Evolutionary conservation across 2,888 invertebrate genomes (phyloP), one percentile per base, ranked within the genome.

Genomic region (Pseudococcus viburni): DNA sequence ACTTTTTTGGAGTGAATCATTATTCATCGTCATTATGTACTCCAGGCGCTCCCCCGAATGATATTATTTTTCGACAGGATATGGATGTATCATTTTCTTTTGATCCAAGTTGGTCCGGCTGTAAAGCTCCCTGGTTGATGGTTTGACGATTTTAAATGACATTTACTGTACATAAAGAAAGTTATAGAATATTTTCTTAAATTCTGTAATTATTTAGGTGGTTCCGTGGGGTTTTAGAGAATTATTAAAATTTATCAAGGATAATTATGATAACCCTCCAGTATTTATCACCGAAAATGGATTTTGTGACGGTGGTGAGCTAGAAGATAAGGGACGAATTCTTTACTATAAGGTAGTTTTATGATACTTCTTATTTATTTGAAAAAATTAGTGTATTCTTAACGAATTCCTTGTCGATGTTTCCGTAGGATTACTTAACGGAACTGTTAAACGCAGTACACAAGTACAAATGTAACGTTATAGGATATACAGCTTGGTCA

Each of bases 401-500:
- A 6, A 42, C 42, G 42, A 42, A 84, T 84, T 84, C 33, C 42
- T 39, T 42, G 42, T 26, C 9, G 1, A n/a, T 51, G 42, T 9
- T 51, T 55, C 4, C 17, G n/a, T 33, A 85, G 85, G 85, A 85
- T 9, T 85, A 85, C 33, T 59, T 85, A 26, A n/a, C 33, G 17
- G 55, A 85, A 85, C 51, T 85, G 5, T 19, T 48, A 11, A 92
- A 93, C 88, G 93, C 93, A 0, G 92, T 93, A 80, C 91, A 93
- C 89, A 92, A 93, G 12, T 93, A 93, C 88, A 92, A 91, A 2
- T 93, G 93, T n/a, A 92, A 92, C 15, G 92, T 94, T 0, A 92
- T 93, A 9, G 95, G 94, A 0, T 97, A 96, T 91, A 94, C 95
- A 0, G 94, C 94, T 87, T 96, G 96, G 96, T 95, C 95, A 89